Percentiles rank a stretch among this genome's conserved stretches.
Evolutionary conservation across 2,888 invertebrate species (phyloP).

Genomic region (Myathropa florea): DNA sequence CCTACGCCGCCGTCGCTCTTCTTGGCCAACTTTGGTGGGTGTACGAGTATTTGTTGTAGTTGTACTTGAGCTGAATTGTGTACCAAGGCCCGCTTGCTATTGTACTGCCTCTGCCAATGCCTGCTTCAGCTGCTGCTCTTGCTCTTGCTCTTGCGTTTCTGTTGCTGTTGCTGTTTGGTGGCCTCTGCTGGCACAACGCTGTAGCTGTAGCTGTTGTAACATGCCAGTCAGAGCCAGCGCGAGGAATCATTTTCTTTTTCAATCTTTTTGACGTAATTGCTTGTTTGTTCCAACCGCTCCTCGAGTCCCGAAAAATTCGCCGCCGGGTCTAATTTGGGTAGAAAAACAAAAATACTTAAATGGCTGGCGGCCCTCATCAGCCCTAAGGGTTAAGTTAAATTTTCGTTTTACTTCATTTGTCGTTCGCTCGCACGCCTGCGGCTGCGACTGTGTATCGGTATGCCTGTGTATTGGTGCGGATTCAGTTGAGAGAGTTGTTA

Average conservation of each 20-base stretch:
- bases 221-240: conserved; percentile 18
- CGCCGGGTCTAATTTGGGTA: conserved; percentile 69
- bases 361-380: conserved; percentile 59
- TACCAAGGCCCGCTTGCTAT: conserved; percentile 57
- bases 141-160: neutral
- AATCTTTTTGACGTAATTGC: conserved; percentile 74
- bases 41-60: conserved; percentile 69
- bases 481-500: conserved; percentile 46
- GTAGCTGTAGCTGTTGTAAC: neutral
- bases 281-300: conserved; percentile 72
- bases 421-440: conserved; percentile 22
- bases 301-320: conserved; percentile 61
- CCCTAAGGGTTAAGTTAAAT: conserved; percentile 68
- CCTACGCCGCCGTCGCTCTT: neutral
- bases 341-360: conserved; percentile 70
- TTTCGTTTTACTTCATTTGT: conserved; percentile 70
- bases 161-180: conserved; percentile 49
- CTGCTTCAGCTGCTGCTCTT: neutral
- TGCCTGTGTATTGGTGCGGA: conserved; percentile 8
- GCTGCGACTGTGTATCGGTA: neutral
- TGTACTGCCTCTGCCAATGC: conserved; percentile 20
- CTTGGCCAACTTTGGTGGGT: conserved; percentile 36
- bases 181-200: neutral
- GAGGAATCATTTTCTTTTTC: conserved; percentile 70
- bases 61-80: conserved; percentile 64